Percentiles rank a stretch among this genome's conserved stretches.
Conservation (phyloP, 2,888 invertebrate species). For the Limnephilus marmoratus region DNA sequence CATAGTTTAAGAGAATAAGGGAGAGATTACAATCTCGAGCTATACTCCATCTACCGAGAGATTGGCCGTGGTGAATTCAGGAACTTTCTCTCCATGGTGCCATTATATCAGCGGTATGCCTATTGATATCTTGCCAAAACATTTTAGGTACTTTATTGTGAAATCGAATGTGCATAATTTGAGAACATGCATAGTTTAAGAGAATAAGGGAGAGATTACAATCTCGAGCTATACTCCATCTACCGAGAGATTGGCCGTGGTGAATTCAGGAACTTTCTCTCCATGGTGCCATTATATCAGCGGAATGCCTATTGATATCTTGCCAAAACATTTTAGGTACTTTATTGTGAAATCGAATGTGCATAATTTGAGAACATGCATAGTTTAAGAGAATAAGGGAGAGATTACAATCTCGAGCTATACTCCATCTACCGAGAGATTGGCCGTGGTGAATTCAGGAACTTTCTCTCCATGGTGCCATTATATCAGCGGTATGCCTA, state of each 20-base stretch:
- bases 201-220: neutral
- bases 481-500: neutral
- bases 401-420: neutral
- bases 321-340: constrained; percentile 38
- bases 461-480: neutral
- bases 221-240: neutral
- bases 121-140: constrained; percentile 39
- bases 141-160: neutral
- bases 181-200: neutral
- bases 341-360: neutral
- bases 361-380: no score
- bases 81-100: neutral
- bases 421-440: neutral
- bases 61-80: no score
- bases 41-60: neutral
- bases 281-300: neutral
- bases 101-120: neutral
- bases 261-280: no score
- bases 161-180: no score
- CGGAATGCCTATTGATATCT: neutral
- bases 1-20: neutral
- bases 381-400: neutral
- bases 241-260: neutral
- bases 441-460: neutral
- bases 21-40: neutral